Evolutionary conservation across 35 echinoderm and acorn worm genomes (phyloP).

Genomic region (Holothuria glaberrima): DNA sequence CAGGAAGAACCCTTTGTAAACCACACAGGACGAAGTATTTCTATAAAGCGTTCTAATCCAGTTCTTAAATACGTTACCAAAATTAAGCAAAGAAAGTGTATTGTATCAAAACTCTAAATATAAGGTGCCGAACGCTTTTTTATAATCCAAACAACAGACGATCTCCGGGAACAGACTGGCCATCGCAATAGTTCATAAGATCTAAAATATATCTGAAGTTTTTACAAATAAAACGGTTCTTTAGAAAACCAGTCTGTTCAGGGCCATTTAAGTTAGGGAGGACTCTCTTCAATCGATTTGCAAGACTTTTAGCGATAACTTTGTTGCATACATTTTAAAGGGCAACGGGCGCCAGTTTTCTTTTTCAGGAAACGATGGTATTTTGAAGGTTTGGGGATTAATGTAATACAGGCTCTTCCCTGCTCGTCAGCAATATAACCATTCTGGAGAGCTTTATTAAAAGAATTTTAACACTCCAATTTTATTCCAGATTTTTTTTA

Average conservation of each 20-base stretch:
- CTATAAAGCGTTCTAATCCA: constrained; percentile 2
- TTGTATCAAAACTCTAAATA: background rate
- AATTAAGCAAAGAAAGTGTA: background rate
- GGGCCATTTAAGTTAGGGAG: background rate
- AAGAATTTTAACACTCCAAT: background rate
- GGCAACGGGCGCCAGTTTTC: no score
- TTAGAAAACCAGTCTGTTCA: background rate
- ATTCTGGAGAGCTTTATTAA: background rate
- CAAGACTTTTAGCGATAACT: background rate
- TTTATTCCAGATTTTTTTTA: background rate
- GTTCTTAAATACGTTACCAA: constrained; percentile 19
- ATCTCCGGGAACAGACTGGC: constrained; percentile 4
- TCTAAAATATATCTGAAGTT: background rate
- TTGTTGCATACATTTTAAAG: constrained; percentile 11
- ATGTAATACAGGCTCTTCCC: background rate
- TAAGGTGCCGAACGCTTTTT: constrained; percentile 25
- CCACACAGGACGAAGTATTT: background rate
- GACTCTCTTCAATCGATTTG: background rate
- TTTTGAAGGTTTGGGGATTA: background rate
- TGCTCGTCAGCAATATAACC: background rate
- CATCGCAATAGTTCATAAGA: background rate
- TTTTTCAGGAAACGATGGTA: background rate
- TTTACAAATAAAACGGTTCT: constrained; percentile 17
- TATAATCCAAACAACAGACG: background rate
- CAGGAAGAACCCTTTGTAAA: background rate